Evolutionary conservation across 2,888 invertebrate species (phyloP).

Genomic region (Rutpela maculata): DNA sequence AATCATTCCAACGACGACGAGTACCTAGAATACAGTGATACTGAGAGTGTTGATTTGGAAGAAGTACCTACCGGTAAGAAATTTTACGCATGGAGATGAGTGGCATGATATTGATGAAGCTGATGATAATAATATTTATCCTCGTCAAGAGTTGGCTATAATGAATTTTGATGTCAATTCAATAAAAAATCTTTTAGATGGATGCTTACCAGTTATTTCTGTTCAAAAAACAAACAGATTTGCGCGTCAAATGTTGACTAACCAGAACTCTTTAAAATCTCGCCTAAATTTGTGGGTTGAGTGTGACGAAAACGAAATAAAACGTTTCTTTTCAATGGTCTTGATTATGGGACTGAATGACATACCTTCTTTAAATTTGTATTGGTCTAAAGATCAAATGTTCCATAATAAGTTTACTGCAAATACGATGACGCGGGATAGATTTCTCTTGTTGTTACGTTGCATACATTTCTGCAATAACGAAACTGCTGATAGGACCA

Average conservation of each 20-base stretch:
- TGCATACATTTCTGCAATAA: constrained; percentile 2
- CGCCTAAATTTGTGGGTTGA: constrained; percentile 24
- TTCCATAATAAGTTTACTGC: constrained; percentile 21
- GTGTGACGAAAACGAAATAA: constrained; percentile 19
- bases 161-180: neutral
- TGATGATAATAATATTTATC: neutral
- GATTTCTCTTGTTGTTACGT: neutral
- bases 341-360: constrained; percentile 23
- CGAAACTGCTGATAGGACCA: too few species aligned
- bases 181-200: neutral
- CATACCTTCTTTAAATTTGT: constrained; percentile 18
- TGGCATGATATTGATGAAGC: constrained; percentile 9
- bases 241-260: constrained; percentile 23
- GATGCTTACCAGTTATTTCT: constrained; percentile 14
- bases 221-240: constrained; percentile 18
- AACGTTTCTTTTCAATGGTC: constrained; percentile 29
- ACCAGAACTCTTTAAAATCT: constrained; percentile 10
- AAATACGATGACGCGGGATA: constrained; percentile 7
- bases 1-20: too few species aligned
- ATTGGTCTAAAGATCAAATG: constrained; percentile 34
- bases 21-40: too few species aligned
- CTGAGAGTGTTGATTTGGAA: too few species aligned
- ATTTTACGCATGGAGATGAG: neutral
- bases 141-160: neutral
- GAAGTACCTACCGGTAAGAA: too few species aligned